Base-by-base conservation (phyloP, 30 jellyfish, hydroid and myxozoan species). In the Mastigias papua region DNA sequence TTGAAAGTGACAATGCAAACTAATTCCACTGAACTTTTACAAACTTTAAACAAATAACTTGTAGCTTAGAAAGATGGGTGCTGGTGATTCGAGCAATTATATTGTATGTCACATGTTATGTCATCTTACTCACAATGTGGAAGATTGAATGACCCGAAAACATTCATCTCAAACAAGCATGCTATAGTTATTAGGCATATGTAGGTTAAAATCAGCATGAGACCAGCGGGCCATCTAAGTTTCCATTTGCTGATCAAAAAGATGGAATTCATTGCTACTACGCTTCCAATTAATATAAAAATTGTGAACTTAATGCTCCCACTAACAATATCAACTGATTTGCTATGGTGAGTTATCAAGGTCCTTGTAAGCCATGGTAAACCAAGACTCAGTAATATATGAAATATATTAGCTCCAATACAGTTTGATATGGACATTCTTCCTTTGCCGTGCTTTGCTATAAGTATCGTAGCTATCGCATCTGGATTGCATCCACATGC, bases 401-500 rank as follows among this genome's bases (percentile, higher is more conserved):
- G 98, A 84, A 93, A 93, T 23, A 93, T 88, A 57, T 93, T 93
- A 35, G 98, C 90, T 23, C 98, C 98, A 22, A 93, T 76, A 69
- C 98, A 90, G 93, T 93, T 91, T 1, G 97, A 83, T 20, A 93
- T 96, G 4, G 98, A 97, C 98, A 93, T 93, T 49, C 87, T 76
- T 17, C 97, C 98, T 69, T 71, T 69, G 30, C 98, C 98, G 64
- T 88, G 95, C 28, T 81, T 74, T 51, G 97, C 98, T 23, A 93
- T 97, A 26, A 76, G 73, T 22, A 93, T 88, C 35, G 98, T 93
- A 0, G 98, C 84, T 46, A 93, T 35, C 13, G 98, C 97, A 62
- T 93, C 98, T 1, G 98, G 98, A 69, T 97, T 93, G 33, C 97
- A 71, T 10, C 98, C 97, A 37, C 87, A 78, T 0, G 98, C 98